phyloP scores from a whole-genome alignment of 2,113 vertebrate species.

The Syngnathus typhle region DNA sequence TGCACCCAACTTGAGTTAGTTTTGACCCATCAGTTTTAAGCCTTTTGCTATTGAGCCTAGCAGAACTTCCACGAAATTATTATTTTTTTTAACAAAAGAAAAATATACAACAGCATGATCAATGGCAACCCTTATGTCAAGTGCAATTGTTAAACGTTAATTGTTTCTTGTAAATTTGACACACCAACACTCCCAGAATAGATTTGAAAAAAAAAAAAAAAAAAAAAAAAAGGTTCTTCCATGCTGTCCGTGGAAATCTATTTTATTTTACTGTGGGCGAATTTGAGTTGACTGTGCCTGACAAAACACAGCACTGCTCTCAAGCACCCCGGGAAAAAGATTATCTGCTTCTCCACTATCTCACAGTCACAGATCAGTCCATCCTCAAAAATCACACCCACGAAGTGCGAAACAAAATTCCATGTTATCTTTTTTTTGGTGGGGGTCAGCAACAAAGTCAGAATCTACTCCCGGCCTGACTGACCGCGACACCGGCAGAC shows the following conservation, averaged over 20 bases:
- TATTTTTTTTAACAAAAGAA: too few relatives aligned
- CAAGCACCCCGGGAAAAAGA: conserved; percentile 7
- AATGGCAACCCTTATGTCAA: too few relatives aligned
- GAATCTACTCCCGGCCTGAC: neutral
- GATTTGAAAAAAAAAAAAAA: too few relatives aligned
- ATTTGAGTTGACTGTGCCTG: conserved; percentile 6
- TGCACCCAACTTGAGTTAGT: too few relatives aligned
- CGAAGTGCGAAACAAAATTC: conserved; percentile 3
- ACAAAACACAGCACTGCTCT: neutral
- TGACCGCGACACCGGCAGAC: neutral
- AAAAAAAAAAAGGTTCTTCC: too few relatives aligned
- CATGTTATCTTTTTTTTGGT: neutral
- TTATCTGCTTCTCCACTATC: conserved; percentile 6
- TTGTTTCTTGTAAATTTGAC: too few relatives aligned
- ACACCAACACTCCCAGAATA: too few relatives aligned
- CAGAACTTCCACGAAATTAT: too few relatives aligned
- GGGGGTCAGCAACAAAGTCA: neutral
- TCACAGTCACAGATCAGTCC: conserved; percentile 7
- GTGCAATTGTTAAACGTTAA: too few relatives aligned
- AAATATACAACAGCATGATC: too few relatives aligned
- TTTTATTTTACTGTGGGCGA: conserved; percentile 3
- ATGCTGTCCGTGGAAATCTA: neutral
- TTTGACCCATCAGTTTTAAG: too few relatives aligned
- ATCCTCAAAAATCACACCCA: conserved; percentile 8
- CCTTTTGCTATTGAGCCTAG: too few relatives aligned